phyloP scores from a whole-genome alignment of 2,888 invertebrate genomes.

The Parelbella ahira region DNA sequence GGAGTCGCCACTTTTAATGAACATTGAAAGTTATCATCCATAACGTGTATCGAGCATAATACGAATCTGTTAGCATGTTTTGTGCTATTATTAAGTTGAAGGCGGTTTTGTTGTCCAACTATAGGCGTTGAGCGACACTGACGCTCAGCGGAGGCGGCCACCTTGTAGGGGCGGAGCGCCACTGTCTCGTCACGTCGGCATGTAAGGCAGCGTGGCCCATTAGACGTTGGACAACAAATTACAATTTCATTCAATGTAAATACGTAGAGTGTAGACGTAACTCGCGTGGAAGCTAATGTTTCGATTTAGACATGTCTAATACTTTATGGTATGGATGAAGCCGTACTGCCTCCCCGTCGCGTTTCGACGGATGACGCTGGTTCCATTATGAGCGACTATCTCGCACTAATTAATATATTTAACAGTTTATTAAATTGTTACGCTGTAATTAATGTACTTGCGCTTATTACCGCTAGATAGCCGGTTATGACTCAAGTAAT shows the following conservation, averaged over 20 bases:
- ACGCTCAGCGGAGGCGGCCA: constrained; percentile 45
- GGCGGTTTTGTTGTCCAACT: constrained; percentile 43
- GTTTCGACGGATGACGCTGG: constrained; percentile 47
- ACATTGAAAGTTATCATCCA: too few species aligned
- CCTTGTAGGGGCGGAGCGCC: constrained; percentile 50
- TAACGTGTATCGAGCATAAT: too few species aligned
- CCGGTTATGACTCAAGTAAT: constrained; percentile 7
- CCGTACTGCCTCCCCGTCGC: constrained; percentile 48
- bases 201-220: constrained; percentile 55
- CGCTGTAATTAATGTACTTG: constrained; percentile 30
- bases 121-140: constrained; percentile 56
- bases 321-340: constrained; percentile 63
- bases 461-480: constrained; percentile 26
- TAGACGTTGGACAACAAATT: constrained; percentile 62
- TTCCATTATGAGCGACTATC: constrained; percentile 40
- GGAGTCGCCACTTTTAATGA: too few species aligned
- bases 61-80: constrained; percentile 6
- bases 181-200: constrained; percentile 44
- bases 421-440: constrained; percentile 24
- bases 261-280: constrained; percentile 46
- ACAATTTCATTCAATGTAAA: constrained; percentile 77
- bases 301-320: constrained; percentile 65
- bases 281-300: constrained; percentile 55
- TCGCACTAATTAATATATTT: constrained; percentile 11
- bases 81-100: constrained; percentile 5